Base-by-base conservation (phyloP, 2,888 invertebrate genomes). In the Athalia rosae region DNA sequence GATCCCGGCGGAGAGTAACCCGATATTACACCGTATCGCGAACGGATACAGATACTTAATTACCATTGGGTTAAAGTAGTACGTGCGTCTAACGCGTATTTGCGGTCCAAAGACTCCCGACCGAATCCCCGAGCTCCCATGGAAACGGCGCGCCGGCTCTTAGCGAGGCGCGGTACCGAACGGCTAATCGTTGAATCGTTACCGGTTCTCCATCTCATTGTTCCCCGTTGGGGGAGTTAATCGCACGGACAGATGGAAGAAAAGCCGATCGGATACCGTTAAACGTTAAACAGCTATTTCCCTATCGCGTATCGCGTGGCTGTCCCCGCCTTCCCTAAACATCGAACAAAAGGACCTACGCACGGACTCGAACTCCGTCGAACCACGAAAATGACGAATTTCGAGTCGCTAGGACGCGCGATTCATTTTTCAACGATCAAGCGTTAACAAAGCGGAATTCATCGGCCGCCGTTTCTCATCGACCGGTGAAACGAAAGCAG, bases 1-100 rank as follows among this genome's bases (percentile, higher is more conserved):
- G 43, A 47, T 71, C 71, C 71, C 71, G 15, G 8, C 56, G 50
- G 71, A 56, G 41, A 56, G 41, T 13, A 28, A 28, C 71, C 6
- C 58, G 45, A 58, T 28, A 28, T 28, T 28, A 28, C 28, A 28
- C 41, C 8, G 56, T 53, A 53, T 56, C 56, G 56, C 58, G 58
- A 71, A 56, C 71, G 43, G 71, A 71, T 71, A 56, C 71, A 71
- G 71, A 71, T 71, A 71, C 71, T 71, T 71, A 71, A 71, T 71
- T 71, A 71, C 56, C 71, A 71, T 71, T 71, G 58, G 56, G 9
- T 11, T 71, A 71, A 50, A 58, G 56, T 41, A 58, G 45, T 71
- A 45, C 58, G 58, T 56, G 58, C n/a, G 71, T 56, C 71, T 56
- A 71, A 58, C 56, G 71, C 56, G 71, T 56, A 71, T 67, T 50